Evolutionary conservation across 2,888 invertebrate species (phyloP).

Genomic region (Aporophyla lueneburgensis): DNA sequence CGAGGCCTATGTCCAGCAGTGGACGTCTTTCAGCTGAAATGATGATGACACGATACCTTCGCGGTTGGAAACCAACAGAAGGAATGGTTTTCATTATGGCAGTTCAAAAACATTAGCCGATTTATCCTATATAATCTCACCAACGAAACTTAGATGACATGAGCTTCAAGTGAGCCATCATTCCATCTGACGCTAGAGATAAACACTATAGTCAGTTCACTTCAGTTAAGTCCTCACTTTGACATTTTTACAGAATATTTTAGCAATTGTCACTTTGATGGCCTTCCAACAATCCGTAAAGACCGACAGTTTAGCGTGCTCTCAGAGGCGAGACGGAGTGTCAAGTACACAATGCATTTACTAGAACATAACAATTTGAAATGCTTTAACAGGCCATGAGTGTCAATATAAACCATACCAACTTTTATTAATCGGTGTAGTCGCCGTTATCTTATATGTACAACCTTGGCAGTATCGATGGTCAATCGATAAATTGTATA

Average conservation of each 20-base stretch:
- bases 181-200: background rate
- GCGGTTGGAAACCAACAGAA: too few species aligned
- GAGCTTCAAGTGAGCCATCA: background rate
- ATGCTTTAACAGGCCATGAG: background rate
- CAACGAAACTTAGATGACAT: background rate
- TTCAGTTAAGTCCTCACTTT: background rate
- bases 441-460: background rate
- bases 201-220: background rate
- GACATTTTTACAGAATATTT: background rate
- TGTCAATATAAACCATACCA: background rate
- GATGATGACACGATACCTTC: too few species aligned
- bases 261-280: background rate
- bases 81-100: too few species aligned
- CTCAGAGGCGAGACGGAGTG: background rate
- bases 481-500: slow-evolving; percentile 15
- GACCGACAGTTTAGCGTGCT: background rate
- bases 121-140: background rate
- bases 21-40: too few species aligned
- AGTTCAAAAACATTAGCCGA: too few species aligned
- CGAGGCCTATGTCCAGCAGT: too few species aligned
- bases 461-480: slow-evolving; percentile 27
- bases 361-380: background rate
- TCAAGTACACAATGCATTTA: background rate
- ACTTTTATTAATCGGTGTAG: slow-evolving; percentile 2
- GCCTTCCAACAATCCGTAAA: background rate